Evolutionary conservation across 2,888 invertebrate genomes (phyloP).

Genomic region (Tetranychus piercei): DNA sequence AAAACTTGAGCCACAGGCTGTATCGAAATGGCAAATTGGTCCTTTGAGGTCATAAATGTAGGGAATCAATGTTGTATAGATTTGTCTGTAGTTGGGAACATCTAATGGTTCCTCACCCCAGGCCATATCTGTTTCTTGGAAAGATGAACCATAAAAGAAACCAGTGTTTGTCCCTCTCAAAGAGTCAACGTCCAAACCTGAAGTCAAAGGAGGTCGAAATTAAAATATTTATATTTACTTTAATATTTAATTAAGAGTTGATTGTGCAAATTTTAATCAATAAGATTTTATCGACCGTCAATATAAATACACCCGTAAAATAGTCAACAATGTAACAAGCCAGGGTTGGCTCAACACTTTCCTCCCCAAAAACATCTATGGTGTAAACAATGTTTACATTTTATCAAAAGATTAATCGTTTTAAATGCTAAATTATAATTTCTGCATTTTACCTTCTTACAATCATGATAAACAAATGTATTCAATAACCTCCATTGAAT

Average conservation of each 20-base stretch:
- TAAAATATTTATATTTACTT: background rate
- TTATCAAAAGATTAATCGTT: no score
- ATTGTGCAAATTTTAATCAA: no score
- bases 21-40: conserved; percentile 31
- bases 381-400: no score
- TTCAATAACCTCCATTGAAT: no score
- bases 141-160: conserved; percentile 38
- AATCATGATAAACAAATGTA: no score
- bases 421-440: no score
- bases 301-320: no score
- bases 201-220: background rate
- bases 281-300: no score
- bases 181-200: conserved; percentile 35
- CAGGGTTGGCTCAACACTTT: no score
- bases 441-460: no score
- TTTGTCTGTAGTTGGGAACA: background rate
- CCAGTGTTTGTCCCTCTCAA: conserved; percentile 36
- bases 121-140: conserved; percentile 36
- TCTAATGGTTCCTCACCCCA: conserved; percentile 31
- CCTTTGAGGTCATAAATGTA: background rate
- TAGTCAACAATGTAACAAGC: background rate
- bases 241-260: background rate
- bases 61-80: background rate
- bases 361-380: no score
- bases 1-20: conserved; percentile 39